Evolutionary conservation across 30 jellyfish, hydroid and myxozoan species (phyloP), one percentile per base, ranked within the genome.

Genomic region (Hydractinia echinata): DNA sequence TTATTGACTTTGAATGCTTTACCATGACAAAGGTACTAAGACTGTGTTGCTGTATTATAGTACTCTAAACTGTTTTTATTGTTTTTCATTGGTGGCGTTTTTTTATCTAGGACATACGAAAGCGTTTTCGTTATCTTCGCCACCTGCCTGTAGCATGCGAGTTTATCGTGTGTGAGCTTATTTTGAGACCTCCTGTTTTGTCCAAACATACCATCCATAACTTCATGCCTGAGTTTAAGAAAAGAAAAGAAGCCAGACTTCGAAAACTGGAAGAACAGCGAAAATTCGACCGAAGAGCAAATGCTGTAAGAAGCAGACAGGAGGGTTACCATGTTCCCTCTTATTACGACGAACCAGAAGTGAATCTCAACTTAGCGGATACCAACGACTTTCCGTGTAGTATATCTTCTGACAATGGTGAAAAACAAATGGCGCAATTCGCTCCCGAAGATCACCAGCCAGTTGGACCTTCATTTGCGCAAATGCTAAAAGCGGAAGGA

Each of bases 111-210:
- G 99, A 93, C 70, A 73, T 84, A 51, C 72, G 99, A 53, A 93
- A 84, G 86, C 93, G 96, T 18, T 93, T 66, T 62, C 95, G 99
- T 30, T 93, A 85, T 58, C 81, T 93, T 49, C 77, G 87, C 77
- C 99, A 93, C 73, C 84, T 93, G 8, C 99, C 99, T 14, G 73
- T 87, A 50, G 19, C 94, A 55, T 81, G 99, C 62, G 96, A 89
- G 50, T 93, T 87, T 88, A 67, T 88, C 49, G 79, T 93, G 67
- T 88, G 96, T 66, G 99, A 93, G 67, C 83, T 93, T 73, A 55
- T 93, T 77, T 72, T 93, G 4, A 66, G 89, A 61, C 95, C 95
- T 21, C 99, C 99, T 19, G 71, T 81, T 39, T 72, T 93, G 72
- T 93, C 99, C 20, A 82, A 84, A 67, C 95, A 81, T 44, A 93